phyloP scores from a whole-genome alignment of 64 coral and sea anemone genomes.

The Cladopsammia gracilis region DNA sequence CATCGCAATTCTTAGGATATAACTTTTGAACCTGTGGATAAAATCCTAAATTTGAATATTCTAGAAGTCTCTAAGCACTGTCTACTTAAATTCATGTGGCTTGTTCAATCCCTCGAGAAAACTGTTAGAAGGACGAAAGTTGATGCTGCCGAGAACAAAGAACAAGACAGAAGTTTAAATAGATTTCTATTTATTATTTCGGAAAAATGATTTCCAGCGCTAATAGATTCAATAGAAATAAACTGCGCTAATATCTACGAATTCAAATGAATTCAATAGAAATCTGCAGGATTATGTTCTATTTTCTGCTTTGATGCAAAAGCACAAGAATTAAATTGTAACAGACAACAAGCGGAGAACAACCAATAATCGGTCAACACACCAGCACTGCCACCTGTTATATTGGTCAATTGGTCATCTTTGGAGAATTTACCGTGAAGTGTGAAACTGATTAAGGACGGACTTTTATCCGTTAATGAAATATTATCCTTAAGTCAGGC shows the following conservation, averaged over 20 bases:
- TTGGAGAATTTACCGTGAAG: not conserved
- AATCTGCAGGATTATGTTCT: not conserved
- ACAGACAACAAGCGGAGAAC: not conserved
- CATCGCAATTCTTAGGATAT: too few species aligned
- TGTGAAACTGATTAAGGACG: not conserved
- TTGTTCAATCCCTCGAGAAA: too few species aligned
- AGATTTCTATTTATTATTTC: too few species aligned
- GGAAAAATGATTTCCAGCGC: not conserved
- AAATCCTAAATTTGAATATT: too few species aligned
- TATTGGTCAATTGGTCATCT: conserved; percentile 31
- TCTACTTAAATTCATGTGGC: too few species aligned
- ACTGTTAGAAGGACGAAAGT: too few species aligned
- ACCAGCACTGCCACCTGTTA: conserved; percentile 39
- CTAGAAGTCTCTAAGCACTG: too few species aligned
- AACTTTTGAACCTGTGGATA: too few species aligned
- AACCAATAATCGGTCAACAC: conserved; percentile 14
- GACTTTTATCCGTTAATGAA: too few species aligned
- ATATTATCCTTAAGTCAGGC: too few species aligned
- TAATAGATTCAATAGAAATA: not conserved
- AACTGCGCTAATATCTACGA: not conserved
- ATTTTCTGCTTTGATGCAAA: not conserved
- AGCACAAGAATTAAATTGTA: not conserved
- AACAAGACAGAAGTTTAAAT: too few species aligned
- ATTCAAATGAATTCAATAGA: not conserved
- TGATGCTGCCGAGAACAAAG: too few species aligned